Evolutionary conservation across 2,797 vertebrate species (phyloP).

Genomic region (Syngnathus rostellatus): DNA sequence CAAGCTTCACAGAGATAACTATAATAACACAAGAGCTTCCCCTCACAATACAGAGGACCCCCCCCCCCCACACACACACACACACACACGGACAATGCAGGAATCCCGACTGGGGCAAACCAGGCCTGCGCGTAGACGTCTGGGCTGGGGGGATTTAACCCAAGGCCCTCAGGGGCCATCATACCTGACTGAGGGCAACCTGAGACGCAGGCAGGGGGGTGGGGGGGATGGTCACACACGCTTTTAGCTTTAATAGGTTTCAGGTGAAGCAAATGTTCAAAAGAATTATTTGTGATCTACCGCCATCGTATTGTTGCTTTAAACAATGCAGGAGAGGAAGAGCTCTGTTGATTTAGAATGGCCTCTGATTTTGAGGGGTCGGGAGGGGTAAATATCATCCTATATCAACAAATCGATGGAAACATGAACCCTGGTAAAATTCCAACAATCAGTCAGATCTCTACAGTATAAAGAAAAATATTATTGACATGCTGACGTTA

Average conservation of each 20-base stretch:
- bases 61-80: background rate
- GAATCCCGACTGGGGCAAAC: slow-evolving; percentile 41
- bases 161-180: slow-evolving; percentile 49
- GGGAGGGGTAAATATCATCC: too few species aligned
- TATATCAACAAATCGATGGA: too few species aligned
- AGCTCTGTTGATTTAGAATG: background rate
- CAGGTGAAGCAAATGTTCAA: slow-evolving; percentile 1
- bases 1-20: background rate
- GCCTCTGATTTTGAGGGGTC: background rate
- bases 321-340: background rate
- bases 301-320: background rate
- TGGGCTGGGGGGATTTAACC: slow-evolving; percentile 57
- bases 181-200: slow-evolving; percentile 57
- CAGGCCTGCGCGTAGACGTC: slow-evolving; percentile 58
- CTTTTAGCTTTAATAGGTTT: background rate
- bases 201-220: slow-evolving; percentile 27
- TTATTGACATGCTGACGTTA: too few species aligned
- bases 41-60: slow-evolving; percentile 2
- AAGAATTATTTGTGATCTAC: background rate
- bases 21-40: background rate
- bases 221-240: slow-evolving; percentile 4
- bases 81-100: slow-evolving; percentile 4
- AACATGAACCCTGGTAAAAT: too few species aligned
- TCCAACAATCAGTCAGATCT: too few species aligned
- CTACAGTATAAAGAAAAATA: too few species aligned